Conservation (phyloP, 2,797 vertebrate species). For the Sparidentex hasta region DNA sequence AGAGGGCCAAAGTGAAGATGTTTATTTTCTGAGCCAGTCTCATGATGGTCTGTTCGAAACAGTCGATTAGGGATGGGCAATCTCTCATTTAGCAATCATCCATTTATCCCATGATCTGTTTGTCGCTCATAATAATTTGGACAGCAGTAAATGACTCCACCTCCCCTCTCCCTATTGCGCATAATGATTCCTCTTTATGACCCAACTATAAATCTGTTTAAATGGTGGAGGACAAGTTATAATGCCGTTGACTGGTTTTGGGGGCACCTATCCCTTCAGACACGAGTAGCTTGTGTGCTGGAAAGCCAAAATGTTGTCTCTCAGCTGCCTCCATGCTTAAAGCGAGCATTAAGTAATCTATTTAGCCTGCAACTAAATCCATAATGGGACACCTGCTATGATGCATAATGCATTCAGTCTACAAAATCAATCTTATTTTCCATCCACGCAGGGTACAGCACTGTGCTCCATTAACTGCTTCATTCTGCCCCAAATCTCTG, state of each 20-base stretch:
- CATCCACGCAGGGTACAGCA: constrained; percentile 19
- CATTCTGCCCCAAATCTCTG: constrained; percentile 54
- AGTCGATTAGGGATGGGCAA: constrained; percentile 26
- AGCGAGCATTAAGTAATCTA: constrained; percentile 50
- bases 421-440: constrained; percentile 66
- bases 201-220: constrained; percentile 46
- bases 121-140: constrained; percentile 68
- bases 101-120: constrained; percentile 59
- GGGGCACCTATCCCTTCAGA: constrained; percentile 33
- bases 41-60: constrained; percentile 44
- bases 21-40: constrained; percentile 55
- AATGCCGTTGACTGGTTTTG: constrained; percentile 43
- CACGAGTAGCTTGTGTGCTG: neutral
- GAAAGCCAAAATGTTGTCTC: constrained; percentile 23
- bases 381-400: constrained; percentile 51
- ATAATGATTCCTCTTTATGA: constrained; percentile 66
- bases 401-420: constrained; percentile 62
- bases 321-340: constrained; percentile 34
- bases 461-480: constrained; percentile 63
- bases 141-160: constrained; percentile 55
- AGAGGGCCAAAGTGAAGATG: constrained; percentile 47
- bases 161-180: constrained; percentile 49
- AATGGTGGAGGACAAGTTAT: constrained; percentile 45
- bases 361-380: constrained; percentile 51
- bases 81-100: constrained; percentile 57